Percentiles rank a stretch among this genome's conserved stretches.
These are phyloP conservation scores for Erpobdella octoculata DNA, from an alignment of 2,888 invertebrate genomes.

Conservation along the genomic window DNA sequence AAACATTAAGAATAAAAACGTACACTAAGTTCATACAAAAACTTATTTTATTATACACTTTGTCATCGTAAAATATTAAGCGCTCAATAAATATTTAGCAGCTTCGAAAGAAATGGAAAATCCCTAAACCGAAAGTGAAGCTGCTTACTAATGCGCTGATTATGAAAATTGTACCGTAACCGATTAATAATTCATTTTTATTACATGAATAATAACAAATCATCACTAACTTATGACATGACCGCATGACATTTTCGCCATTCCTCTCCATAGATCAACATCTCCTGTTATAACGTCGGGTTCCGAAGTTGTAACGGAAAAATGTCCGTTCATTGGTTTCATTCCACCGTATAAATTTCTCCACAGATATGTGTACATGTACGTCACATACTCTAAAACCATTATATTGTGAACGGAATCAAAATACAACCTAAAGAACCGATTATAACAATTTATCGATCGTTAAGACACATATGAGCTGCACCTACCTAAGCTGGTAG, in stretches of 20 bases:
- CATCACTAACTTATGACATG: conserved; percentile 16
- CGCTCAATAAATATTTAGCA: no score
- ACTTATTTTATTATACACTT: no score
- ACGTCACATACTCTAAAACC: no score
- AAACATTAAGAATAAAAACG: no score
- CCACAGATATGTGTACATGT: background rate
- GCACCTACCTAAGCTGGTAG: no score
- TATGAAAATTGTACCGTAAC: no score
- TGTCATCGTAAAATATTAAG: no score
- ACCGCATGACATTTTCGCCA: conserved; percentile 19
- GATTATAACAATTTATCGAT: no score
- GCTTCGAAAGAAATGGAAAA: background rate
- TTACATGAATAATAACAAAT: background rate
- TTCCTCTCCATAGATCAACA: background rate
- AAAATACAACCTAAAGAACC: no score
- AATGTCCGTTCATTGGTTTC: background rate
- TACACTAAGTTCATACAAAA: no score
- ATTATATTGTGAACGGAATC: no score
- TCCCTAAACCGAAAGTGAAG: background rate
- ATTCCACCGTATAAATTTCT: background rate
- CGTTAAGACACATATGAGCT: no score
- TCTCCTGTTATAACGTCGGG: conserved; percentile 9
- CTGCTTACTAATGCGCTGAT: background rate
- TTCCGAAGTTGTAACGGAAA: background rate
- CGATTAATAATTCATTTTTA: background rate